Conservation (phyloP, 2,797 vertebrate species). For the Loris lydekkerianus region DNA sequence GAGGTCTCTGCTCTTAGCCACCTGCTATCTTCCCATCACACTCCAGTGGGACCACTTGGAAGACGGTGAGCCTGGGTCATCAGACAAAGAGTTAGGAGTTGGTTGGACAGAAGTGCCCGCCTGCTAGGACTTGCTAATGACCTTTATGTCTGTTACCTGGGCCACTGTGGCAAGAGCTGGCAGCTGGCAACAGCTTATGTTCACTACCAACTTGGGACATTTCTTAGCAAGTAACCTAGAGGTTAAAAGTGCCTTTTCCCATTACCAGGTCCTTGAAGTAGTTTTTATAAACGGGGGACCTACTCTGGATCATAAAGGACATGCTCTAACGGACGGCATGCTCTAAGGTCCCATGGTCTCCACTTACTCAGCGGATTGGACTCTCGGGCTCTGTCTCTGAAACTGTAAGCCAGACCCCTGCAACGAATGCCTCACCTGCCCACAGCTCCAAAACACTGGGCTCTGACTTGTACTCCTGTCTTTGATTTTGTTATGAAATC, state of each 20-base stretch:
- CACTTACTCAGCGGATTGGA: background rate
- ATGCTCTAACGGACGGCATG: background rate
- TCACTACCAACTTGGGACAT: background rate
- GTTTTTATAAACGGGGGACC: background rate
- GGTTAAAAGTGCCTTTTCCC: conserved; percentile 28
- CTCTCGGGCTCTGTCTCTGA: background rate
- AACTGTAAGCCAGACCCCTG: background rate
- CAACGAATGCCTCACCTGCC: background rate
- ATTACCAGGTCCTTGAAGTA: conserved; percentile 1
- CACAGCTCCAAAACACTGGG: background rate
- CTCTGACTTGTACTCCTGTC: background rate
- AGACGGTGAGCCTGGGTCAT: background rate
- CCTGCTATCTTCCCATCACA: background rate
- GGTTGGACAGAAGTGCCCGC: background rate
- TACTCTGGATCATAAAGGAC: background rate
- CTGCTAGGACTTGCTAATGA: background rate
- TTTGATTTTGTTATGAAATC: background rate
- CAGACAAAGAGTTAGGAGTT: background rate
- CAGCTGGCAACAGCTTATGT: background rate
- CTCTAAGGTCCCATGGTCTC: background rate
- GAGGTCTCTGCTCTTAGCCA: background rate
- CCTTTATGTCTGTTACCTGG: background rate
- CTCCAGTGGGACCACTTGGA: background rate
- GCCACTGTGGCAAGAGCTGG: background rate
- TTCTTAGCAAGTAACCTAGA: conserved; percentile 17